Evolutionary conservation across 92 coral and sea anemone genomes (phyloP), one percentile per base, ranked within the genome.

Genomic region (Parazoanthus atlanticus): DNA sequence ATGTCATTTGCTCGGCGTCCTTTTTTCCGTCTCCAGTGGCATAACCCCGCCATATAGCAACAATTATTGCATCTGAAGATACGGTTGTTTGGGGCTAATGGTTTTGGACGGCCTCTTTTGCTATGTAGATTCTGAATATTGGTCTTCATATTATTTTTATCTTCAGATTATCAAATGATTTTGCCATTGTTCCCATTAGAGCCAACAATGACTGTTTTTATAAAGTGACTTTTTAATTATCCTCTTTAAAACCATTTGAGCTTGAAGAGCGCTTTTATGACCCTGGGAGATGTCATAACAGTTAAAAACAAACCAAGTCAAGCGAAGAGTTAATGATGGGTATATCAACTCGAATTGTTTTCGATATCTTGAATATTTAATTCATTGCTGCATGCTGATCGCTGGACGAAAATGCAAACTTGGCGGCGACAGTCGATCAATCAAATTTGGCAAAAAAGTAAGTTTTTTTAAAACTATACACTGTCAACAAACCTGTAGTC

Each of bases 91-190:
- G 69, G 26, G 69, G 69, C 26, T 61, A 23, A 61, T 61, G 69
- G 69, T 72, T 78, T 47, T 78, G 9, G 23, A 15, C 82, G 82
- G 82, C 82, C 47, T 78, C 82, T 78, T 72, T 28, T 78, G 82
- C 32, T n/a, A 78, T 78, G 82, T 26, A 78, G 82, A 41, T 49
- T 78, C 40, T 52, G 40, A 16, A 78, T 25, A 47, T 78, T 31
- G 12, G 29, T 78, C 40, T 78, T 78, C 36, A 43, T 11, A 28
- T n/a, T 41, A 46, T 26, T 78, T 30, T 47, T 49, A 28, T 23
- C 66, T 40, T 30, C 38, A 78, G 66, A 11, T 52, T 49, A 15
- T 72, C 38, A 33, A 72, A 29, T 72, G 82, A 47, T 78, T 78
- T 46, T 58, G 28, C 65, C 36, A 46, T 26, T 78, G 82, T 78